Percentiles rank a stretch among this genome's conserved stretches.
These are phyloP conservation scores for Euwallacea similis DNA, from an alignment of 1,140 invertebrate genomes.

Conservation along the genomic window DNA sequence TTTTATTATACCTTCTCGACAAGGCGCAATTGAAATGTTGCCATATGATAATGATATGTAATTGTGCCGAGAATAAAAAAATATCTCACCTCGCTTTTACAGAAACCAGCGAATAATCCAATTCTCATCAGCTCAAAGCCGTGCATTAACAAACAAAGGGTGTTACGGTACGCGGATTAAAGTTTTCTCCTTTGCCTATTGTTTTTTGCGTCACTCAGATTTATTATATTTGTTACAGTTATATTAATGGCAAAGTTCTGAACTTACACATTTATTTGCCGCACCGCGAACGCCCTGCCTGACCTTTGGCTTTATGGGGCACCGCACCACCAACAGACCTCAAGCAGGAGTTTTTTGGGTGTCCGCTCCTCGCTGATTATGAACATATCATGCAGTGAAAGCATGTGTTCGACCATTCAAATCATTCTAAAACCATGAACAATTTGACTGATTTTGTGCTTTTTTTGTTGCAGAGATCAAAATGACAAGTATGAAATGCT, in stretches of 20 bases:
- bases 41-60: constrained; percentile 2
- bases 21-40: not conserved
- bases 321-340: not conserved
- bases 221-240: constrained; percentile 18
- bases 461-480: constrained; percentile 31
- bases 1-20: not conserved
- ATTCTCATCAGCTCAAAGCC: constrained; percentile 18
- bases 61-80: constrained; percentile 3
- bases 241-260: constrained; percentile 1
- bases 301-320: too few relatives aligned
- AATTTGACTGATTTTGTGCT: constrained; percentile 14
- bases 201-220: not conserved
- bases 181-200: constrained; percentile 9
- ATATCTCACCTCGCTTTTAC: constrained; percentile 12
- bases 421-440: not conserved
- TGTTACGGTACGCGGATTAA: constrained; percentile 16
- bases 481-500: constrained; percentile 31
- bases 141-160: constrained; percentile 21
- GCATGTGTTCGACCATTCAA: not conserved
- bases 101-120: constrained; percentile 9
- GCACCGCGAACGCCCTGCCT: too few relatives aligned
- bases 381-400: not conserved
- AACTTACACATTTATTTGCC: not conserved
- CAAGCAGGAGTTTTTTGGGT: not conserved
- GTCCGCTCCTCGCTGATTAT: too few relatives aligned